Conservation (phyloP, 2,113 vertebrate genomes). For the Lycaon pictus region DNA sequence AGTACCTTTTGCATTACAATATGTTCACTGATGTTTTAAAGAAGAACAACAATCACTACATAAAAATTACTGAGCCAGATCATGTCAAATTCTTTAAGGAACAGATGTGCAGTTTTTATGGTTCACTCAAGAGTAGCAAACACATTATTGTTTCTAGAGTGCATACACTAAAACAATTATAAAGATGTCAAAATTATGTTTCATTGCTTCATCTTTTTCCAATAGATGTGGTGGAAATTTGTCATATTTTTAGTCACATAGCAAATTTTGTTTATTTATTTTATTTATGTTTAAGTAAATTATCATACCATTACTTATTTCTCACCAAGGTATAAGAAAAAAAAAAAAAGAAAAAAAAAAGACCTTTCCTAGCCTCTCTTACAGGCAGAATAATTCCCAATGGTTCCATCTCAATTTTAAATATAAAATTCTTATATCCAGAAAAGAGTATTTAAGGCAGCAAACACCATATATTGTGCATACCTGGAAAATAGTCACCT, state of each 20-base stretch:
- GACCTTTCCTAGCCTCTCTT: neutral
- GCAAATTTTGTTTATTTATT: neutral
- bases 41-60: neutral
- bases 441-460: neutral
- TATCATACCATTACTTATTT: neutral
- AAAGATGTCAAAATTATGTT: slow-evolving; percentile 55
- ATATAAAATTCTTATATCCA: neutral
- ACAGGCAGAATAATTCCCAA: neutral
- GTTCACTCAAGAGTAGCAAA: slow-evolving; percentile 35
- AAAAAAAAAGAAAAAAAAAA: neutral
- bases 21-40: slow-evolving; percentile 5
- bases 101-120: slow-evolving; percentile 60
- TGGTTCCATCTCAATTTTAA: neutral
- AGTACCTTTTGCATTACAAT: neutral
- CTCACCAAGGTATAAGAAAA: neutral
- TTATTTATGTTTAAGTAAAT: neutral
- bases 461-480: neutral
- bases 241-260: neutral
- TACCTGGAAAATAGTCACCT: neutral
- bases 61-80: slow-evolving; percentile 66
- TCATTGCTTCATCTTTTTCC: neutral
- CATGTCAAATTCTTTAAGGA: slow-evolving; percentile 27
- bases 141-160: neutral
- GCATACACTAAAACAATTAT: slow-evolving; percentile 39
- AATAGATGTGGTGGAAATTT: neutral